Conservation (phyloP, 2,888 invertebrate species). For the Halocaridina rubra region DNA sequence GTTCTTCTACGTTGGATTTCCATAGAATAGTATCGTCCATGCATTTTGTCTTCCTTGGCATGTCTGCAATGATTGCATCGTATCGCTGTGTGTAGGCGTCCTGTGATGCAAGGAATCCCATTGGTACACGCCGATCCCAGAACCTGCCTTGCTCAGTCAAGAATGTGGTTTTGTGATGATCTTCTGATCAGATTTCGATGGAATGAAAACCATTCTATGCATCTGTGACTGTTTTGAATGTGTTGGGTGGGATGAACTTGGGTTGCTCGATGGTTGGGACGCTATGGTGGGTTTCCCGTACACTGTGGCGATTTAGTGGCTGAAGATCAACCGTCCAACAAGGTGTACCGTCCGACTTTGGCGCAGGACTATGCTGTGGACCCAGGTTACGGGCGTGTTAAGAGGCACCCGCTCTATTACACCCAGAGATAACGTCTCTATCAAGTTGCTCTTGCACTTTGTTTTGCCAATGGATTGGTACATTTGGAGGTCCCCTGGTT, state of each 20-base stretch:
- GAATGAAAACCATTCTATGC: not conserved
- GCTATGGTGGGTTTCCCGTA: not conserved
- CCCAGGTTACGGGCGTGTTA: not conserved
- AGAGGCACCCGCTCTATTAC: conserved; percentile 12
- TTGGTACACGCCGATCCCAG: not conserved
- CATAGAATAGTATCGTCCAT: no score
- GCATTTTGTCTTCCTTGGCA: not conserved
- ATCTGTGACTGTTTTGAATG: not conserved
- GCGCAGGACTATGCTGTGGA: not conserved
- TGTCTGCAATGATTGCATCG: not conserved
- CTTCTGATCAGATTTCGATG: not conserved
- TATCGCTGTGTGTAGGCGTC: not conserved
- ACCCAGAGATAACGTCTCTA: not conserved
- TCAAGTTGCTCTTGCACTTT: not conserved
- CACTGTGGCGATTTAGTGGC: not conserved
- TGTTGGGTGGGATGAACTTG: not conserved
- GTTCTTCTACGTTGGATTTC: not conserved
- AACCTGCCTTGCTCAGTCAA: not conserved
- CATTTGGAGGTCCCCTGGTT: not conserved
- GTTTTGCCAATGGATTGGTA: not conserved
- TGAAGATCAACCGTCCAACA: not conserved
- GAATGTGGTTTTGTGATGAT: not conserved
- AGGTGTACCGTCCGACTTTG: not conserved
- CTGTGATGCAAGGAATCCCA: not conserved
- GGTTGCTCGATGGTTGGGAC: not conserved